A percentile compares a stretch with the other conserved stretches of the same genome.
Evolutionary conservation across 2,113 vertebrate genomes (phyloP).

Genomic region (Edolisoma coerulescens): DNA sequence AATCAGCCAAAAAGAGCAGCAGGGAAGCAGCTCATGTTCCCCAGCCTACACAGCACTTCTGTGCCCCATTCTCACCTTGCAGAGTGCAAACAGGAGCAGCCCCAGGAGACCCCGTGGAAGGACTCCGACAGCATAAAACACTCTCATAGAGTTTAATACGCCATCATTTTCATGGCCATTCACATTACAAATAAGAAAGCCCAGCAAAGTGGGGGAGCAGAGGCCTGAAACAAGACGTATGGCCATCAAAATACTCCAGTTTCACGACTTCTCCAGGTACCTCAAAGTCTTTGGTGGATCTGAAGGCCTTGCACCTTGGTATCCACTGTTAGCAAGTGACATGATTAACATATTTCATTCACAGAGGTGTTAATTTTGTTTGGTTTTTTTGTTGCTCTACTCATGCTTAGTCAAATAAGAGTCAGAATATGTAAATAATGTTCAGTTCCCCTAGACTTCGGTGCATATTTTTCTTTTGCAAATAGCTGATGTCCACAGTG

Average conservation of each 20-base stretch:
- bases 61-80: not conserved
- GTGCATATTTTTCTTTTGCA: not conserved
- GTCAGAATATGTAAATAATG: not conserved
- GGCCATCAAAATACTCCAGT: not conserved
- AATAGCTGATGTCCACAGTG: not conserved
- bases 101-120: not conserved
- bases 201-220: accelerated
- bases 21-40: not conserved
- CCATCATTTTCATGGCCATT: not conserved
- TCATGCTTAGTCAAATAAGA: not conserved
- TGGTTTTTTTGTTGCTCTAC: not conserved
- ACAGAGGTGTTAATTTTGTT: not conserved
- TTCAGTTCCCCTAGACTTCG: not conserved
- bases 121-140: not conserved
- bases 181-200: not conserved
- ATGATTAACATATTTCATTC: not conserved
- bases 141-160: not conserved
- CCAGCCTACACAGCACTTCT: not conserved
- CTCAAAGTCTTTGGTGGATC: not conserved
- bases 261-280: not conserved
- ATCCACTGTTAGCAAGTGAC: not conserved
- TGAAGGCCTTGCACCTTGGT: not conserved
- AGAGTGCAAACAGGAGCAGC: not conserved
- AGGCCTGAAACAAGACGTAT: not conserved
- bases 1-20: not conserved